Conservation (phyloP, 2,797 vertebrate genomes). For the Protonibea diacanthus region DNA sequence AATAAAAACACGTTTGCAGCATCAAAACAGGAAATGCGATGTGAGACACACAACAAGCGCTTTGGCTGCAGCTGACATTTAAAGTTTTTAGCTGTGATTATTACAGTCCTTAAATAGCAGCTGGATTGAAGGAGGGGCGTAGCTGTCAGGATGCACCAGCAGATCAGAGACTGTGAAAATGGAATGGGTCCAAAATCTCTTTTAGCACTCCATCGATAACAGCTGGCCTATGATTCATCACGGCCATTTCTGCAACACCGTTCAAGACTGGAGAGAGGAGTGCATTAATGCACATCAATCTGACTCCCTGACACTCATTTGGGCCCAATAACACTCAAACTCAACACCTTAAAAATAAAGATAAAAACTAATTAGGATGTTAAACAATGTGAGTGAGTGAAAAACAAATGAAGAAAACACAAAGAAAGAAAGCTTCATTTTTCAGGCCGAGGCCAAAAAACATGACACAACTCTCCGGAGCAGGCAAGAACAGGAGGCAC, state of each 20-base stretch:
- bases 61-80: slow-evolving; percentile 28
- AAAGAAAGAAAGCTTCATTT: slow-evolving; percentile 17
- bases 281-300: slow-evolving; percentile 39
- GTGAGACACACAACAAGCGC: neutral
- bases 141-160: slow-evolving; percentile 52
- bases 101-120: slow-evolving; percentile 35
- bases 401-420: slow-evolving; percentile 11
- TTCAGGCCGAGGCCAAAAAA: slow-evolving; percentile 46
- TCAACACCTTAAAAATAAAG: neutral
- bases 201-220: slow-evolving; percentile 73
- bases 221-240: slow-evolving; percentile 72
- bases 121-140: slow-evolving; percentile 9
- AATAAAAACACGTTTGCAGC: neutral
- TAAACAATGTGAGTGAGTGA: slow-evolving; percentile 29
- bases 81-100: slow-evolving; percentile 34
- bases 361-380: slow-evolving; percentile 17
- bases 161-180: slow-evolving; percentile 68
- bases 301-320: slow-evolving; percentile 27
- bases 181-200: slow-evolving; percentile 73
- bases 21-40: neutral
- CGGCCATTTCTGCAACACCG: slow-evolving; percentile 53
- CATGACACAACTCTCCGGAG: slow-evolving; percentile 61
- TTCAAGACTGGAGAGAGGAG: slow-evolving; percentile 37
- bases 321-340: slow-evolving; percentile 20
- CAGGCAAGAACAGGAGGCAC: slow-evolving; percentile 88